Conservation (phyloP, 2,113 vertebrate genomes). For the Sinocyclocheilus maitianheensis region DNA sequence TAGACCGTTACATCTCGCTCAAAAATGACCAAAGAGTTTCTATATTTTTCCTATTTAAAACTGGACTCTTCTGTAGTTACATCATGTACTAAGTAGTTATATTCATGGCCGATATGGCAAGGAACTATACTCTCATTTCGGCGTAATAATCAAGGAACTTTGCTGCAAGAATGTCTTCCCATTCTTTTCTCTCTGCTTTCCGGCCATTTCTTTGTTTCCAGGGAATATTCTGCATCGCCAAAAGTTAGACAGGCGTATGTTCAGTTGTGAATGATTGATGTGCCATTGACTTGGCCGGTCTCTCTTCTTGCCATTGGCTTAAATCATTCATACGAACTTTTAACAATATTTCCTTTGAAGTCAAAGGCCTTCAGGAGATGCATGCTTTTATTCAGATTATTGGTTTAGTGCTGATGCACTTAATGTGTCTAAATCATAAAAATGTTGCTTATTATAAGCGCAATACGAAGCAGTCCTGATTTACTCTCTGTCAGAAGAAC, state of each 20-base stretch:
- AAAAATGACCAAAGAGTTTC: too few species aligned
- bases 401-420: neutral
- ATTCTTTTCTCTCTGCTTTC: constrained; percentile 9
- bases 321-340: constrained; percentile 41
- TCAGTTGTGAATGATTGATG: constrained; percentile 40
- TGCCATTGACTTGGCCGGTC: constrained; percentile 27
- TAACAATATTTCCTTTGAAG: constrained; percentile 23
- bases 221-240: constrained; percentile 24
- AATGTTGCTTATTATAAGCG: neutral
- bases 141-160: too few species aligned
- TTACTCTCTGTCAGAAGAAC: constrained; percentile 38
- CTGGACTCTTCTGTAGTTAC: too few species aligned
- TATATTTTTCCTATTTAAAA: too few species aligned
- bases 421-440: constrained; percentile 6
- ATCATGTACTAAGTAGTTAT: too few species aligned
- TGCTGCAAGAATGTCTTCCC: neutral
- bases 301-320: constrained; percentile 11
- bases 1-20: too few species aligned
- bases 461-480: constrained; percentile 15
- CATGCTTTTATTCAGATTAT: constrained; percentile 17
- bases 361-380: constrained; percentile 17
- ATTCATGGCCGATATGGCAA: too few species aligned
- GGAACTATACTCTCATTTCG: too few species aligned
- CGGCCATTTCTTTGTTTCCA: constrained; percentile 30
- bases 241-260: constrained; percentile 22